Evolutionary conservation across 1,140 invertebrate genomes (phyloP).

Genomic region (Pogonomyrmex californicus): DNA sequence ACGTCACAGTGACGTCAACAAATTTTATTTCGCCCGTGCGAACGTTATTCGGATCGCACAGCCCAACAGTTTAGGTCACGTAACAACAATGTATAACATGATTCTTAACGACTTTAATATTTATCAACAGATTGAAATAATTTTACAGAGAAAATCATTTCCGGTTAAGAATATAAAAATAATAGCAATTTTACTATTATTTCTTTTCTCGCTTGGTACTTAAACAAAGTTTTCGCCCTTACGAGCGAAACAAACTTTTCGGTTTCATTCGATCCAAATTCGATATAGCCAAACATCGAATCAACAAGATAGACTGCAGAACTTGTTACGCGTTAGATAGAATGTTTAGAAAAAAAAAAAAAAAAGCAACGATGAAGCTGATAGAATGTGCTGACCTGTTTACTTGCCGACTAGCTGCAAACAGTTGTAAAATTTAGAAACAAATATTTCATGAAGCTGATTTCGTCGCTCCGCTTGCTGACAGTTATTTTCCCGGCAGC

Average conservation of each 20-base stretch:
- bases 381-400: conserved; percentile 5
- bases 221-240: not conserved
- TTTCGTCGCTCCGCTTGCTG: not conserved
- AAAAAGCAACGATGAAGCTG: conserved; percentile 14
- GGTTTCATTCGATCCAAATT: not conserved
- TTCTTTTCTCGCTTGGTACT: not conserved
- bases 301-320: conserved; percentile 30
- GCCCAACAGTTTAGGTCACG: not conserved
- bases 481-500: conserved; percentile 10
- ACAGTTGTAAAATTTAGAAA: conserved; percentile 41
- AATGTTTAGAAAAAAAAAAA: conserved; percentile 48
- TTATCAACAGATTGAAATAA: not conserved
- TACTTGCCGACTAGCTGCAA: not conserved
- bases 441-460: conserved; percentile 47
- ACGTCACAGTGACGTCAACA: conserved; percentile 52
- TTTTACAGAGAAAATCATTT: not conserved
- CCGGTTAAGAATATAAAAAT: too few relatives aligned
- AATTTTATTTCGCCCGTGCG: conserved; percentile 44
- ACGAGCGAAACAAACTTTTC: conserved; percentile 2
- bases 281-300: not conserved
- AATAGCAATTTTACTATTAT: not conserved
- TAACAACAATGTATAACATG: not conserved
- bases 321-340: conserved; percentile 17
- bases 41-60: conserved; percentile 21
- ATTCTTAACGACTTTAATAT: not conserved